phyloP scores from a whole-genome alignment of 2,888 invertebrate genomes.

The Phyllotreta striolata region DNA sequence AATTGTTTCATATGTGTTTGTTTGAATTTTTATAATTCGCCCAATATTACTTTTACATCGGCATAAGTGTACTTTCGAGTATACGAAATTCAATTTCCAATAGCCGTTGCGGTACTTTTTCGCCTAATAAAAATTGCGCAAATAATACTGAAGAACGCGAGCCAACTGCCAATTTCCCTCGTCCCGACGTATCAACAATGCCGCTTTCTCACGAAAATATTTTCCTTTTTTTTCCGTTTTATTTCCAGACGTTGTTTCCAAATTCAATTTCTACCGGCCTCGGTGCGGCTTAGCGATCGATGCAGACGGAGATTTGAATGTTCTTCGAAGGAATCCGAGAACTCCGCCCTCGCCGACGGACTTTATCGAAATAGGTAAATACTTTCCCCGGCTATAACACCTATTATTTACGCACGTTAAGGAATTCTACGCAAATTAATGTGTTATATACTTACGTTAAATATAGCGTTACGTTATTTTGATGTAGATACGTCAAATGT shows the following conservation, averaged over 20 bases:
- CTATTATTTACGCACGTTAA: background rate
- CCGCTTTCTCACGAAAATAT: background rate
- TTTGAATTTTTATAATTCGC: too few species aligned
- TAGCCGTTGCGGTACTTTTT: too few species aligned
- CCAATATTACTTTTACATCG: too few species aligned
- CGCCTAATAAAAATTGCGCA: background rate
- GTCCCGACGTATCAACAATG: background rate
- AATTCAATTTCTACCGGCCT: conserved; percentile 72
- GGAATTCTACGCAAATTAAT: conserved; percentile 2
- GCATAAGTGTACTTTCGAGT: too few species aligned
- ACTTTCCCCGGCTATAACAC: background rate
- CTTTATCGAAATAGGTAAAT: conserved; percentile 72
- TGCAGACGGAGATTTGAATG: conserved; percentile 75
- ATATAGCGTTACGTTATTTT: too few species aligned
- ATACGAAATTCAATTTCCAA: too few species aligned
- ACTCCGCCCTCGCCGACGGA: conserved; percentile 48
- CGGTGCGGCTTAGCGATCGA: conserved; percentile 63
- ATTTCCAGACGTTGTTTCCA: conserved; percentile 74
- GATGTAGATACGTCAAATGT: background rate
- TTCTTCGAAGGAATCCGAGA: conserved; percentile 59
- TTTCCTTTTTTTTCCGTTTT: conserved; percentile 17
- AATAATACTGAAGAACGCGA: too few species aligned
- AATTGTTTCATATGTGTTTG: too few species aligned
- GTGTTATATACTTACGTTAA: too few species aligned
- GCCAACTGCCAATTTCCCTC: background rate